Percentiles rank a stretch among this genome's conserved stretches.
phyloP scores from a whole-genome alignment of 1,140 invertebrate species.

The Dreissena polymorpha region DNA sequence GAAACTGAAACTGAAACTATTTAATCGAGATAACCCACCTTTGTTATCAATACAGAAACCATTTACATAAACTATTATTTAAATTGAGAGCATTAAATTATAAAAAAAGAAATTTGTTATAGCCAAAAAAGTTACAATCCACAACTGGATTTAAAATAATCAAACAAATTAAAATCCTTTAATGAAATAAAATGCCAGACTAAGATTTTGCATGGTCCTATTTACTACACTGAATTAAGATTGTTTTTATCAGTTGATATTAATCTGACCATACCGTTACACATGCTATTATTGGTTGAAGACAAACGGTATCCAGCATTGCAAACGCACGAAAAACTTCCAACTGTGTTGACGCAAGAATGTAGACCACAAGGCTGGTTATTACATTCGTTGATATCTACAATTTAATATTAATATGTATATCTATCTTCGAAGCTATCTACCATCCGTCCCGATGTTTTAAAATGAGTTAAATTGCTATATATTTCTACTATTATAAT shows the following conservation, averaged over 20 bases:
- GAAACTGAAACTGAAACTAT: too few species aligned
- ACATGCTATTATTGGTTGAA: neutral
- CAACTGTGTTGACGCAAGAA: conserved; percentile 18
- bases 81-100: neutral
- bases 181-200: neutral
- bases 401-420: neutral
- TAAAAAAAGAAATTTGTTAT: neutral
- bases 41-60: too few species aligned
- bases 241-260: neutral
- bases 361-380: neutral
- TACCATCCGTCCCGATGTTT: neutral
- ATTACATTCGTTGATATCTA: conserved; percentile 32
- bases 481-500: neutral
- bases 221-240: neutral
- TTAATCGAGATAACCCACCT: too few species aligned
- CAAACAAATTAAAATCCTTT: neutral
- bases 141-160: neutral
- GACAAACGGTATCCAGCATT: conserved; percentile 10
- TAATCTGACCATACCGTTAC: neutral
- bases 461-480: neutral
- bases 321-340: conserved; percentile 16
- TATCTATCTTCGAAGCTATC: neutral
- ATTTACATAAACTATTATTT: neutral
- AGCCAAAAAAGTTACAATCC: neutral
- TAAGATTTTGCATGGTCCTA: neutral